Evolutionary conservation across 2,888 invertebrate species (phyloP), one percentile per base, ranked within the genome.

Genomic region (Argynnis bischoffii): DNA sequence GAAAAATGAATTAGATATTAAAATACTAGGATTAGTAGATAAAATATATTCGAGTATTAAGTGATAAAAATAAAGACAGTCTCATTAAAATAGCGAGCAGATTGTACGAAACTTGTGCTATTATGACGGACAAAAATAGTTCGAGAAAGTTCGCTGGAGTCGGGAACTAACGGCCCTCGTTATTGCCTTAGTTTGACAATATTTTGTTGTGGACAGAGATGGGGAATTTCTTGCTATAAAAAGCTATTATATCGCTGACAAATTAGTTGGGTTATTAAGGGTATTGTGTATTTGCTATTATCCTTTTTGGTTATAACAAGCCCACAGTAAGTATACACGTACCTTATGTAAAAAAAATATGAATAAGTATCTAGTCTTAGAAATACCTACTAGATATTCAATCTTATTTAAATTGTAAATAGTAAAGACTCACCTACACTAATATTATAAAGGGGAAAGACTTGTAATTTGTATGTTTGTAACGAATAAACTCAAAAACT

Each of bases 111-210:
- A 92, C 88, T 91, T 90, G 69, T 73, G 84, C 90, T 90, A 90
- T 92, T 91, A 90, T 90, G 87, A 90, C 81, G 84, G 84, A 84
- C 89, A 89, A 90, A 91, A 90, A 92, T 90, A 87, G 89, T 91
- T 89, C 82, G 78, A 64, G 73, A 73, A 85, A 88, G 81, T 90
- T 84, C 76, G 77, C 31, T 75, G 76, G 82, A 88, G 81, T 88
- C 84, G 79, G 81, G 78, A 83, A 85, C 86, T 89, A 89, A 87
- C 85, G 81, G 81, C 76, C 76, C 84, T 88, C 83, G 87, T 92
- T 92, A 92, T 90, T 90, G 88, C 86, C 84, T 85, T 90, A 92
- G 89, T 91, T 90, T 86, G 81, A 82, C 85, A 87, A 90, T 90
- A 90, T 92, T 91, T 90, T 82, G 82, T 82, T 77, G 79, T 78